These are phyloP conservation scores for Sesia bembeciformis DNA, from an alignment of 2,888 invertebrate genomes.

Conservation along the genomic window DNA sequence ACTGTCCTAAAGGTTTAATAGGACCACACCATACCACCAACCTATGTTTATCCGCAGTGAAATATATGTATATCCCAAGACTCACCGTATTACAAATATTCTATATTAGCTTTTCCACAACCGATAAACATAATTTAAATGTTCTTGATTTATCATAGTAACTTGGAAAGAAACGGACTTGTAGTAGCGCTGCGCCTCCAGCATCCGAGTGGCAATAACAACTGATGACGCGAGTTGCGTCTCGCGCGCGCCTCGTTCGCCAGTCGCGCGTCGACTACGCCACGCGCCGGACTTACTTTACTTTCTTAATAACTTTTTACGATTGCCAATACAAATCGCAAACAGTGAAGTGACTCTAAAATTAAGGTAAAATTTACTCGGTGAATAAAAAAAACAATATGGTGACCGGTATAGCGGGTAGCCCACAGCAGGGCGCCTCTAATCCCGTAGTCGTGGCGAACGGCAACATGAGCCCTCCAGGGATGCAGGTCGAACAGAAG, in stretches of 20 bases:
- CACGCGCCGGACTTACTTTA: slow-evolving; percentile 23
- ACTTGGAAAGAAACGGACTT: not conserved
- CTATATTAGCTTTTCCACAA: no score
- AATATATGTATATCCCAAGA: no score
- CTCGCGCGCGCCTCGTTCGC: slow-evolving; percentile 14
- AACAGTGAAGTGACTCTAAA: slow-evolving; percentile 10
- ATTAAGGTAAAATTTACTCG: slow-evolving; percentile 9
- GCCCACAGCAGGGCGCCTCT: slow-evolving; percentile 38
- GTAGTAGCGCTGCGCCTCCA: not conserved
- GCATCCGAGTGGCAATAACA: not conserved
- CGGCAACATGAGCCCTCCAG: slow-evolving; percentile 37
- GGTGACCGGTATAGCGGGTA: slow-evolving; percentile 58
- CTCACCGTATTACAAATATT: no score
- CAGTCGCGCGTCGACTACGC: slow-evolving; percentile 58
- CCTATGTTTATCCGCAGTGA: no score
- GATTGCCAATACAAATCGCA: slow-evolving; percentile 2
- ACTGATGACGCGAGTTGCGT: not conserved
- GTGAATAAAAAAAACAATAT: slow-evolving; percentile 28
- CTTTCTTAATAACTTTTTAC: not conserved
- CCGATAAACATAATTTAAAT: not conserved
- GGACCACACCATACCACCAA: no score
- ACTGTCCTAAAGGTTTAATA: no score
- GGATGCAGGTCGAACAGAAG: slow-evolving; percentile 36
- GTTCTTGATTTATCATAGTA: not conserved
- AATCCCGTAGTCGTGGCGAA: slow-evolving; percentile 21